Conservation (phyloP, 1,140 invertebrate genomes). For the Pachyrhynchus sulphureomaculatus region DNA sequence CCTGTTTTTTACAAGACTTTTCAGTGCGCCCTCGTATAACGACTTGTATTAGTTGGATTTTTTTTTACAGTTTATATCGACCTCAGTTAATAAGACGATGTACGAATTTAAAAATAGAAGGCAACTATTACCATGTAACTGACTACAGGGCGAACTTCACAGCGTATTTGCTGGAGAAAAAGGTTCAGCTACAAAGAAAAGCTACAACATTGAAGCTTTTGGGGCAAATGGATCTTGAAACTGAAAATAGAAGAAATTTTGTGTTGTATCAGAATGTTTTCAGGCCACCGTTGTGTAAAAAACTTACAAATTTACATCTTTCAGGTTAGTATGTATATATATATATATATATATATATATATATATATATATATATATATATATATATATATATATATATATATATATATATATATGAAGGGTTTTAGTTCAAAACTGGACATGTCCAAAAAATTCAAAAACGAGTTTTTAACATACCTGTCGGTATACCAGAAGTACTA, state of each 20-base stretch:
- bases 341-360: too few species aligned
- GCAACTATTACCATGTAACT: conserved; percentile 53
- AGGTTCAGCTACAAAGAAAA: conserved; percentile 51
- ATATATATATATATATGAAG: too few species aligned
- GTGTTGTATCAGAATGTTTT: conserved; percentile 48
- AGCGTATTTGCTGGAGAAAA: conserved; percentile 52
- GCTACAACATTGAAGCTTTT: conserved; percentile 55
- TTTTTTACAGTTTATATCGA: neutral
- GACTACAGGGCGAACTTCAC: conserved; percentile 58
- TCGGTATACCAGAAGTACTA: too few species aligned
- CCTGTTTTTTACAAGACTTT: too few species aligned
- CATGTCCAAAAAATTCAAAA: too few species aligned
- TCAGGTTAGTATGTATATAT: too few species aligned
- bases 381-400: too few species aligned
- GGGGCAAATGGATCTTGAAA: conserved; percentile 54
- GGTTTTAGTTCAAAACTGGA: too few species aligned
- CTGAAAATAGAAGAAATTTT: conserved; percentile 58
- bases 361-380: too few species aligned
- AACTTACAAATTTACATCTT: conserved; percentile 55
- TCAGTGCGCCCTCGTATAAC: too few species aligned
- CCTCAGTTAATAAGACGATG: neutral
- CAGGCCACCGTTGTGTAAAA: conserved; percentile 45
- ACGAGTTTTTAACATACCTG: too few species aligned
- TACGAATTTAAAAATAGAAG: conserved; percentile 55
- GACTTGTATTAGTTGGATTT: too few species aligned